Evolutionary conservation across 2,888 invertebrate species (phyloP).

Genomic region (Trachelus iudaicus): DNA sequence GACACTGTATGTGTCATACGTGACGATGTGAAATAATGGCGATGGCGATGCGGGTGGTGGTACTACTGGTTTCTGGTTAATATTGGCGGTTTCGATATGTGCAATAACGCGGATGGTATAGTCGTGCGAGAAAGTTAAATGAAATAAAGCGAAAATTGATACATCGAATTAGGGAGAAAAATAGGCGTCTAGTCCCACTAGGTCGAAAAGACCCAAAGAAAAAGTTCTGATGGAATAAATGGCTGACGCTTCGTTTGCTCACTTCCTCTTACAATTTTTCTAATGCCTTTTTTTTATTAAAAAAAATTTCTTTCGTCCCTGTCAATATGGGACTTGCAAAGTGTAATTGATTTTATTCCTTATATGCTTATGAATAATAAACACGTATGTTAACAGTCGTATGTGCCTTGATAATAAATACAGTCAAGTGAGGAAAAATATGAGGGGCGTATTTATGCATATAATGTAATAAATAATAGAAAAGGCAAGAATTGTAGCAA

Average conservation of each 20-base stretch:
- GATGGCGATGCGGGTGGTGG: neutral
- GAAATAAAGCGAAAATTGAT: slow-evolving; percentile 31
- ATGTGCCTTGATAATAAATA: neutral
- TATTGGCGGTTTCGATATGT: neutral
- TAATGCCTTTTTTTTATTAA: neutral
- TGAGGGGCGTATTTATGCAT: neutral
- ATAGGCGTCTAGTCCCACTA: slow-evolving; percentile 7
- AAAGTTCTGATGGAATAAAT: slow-evolving; percentile 7
- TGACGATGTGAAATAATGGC: neutral
- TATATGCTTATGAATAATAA: neutral
- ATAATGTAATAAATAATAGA: neutral
- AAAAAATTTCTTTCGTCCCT: neutral
- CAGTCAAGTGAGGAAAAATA: neutral
- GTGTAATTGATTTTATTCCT: neutral
- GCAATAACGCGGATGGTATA: neutral
- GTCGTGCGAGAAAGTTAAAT: slow-evolving; percentile 17
- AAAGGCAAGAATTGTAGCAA: neutral
- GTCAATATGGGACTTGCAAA: neutral
- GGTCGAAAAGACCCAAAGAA: slow-evolving; percentile 4
- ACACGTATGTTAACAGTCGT: neutral
- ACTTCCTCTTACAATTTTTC: neutral
- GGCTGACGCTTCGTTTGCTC: neutral
- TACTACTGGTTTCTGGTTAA: neutral
- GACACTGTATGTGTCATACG: neutral
- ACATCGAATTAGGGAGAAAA: slow-evolving; percentile 22